Evolutionary conservation across 2,797 vertebrate genomes (phyloP).

Genomic region (Fistularia commersonii): DNA sequence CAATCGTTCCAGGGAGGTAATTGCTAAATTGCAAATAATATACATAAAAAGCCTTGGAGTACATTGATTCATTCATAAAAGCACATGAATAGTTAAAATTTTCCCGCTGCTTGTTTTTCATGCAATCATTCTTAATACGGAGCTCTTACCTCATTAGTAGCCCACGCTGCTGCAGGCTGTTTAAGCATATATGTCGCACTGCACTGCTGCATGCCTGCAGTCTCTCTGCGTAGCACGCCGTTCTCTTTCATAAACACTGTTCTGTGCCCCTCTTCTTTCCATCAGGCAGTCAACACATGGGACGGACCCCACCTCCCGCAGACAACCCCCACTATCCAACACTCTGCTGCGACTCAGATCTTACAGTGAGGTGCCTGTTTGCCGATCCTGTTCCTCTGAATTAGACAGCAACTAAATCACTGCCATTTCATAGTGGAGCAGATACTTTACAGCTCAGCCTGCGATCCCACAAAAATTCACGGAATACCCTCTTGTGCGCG

Average conservation of each 20-base stretch:
- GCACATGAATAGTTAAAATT: neutral
- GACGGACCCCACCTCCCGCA: conserved; percentile 67
- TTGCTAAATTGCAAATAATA: no score
- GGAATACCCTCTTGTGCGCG: neutral
- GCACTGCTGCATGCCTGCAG: conserved; percentile 60
- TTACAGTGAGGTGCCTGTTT: conserved; percentile 33
- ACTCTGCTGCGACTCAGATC: conserved; percentile 32
- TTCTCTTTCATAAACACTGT: conserved; percentile 55
- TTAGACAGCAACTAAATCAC: conserved; percentile 14
- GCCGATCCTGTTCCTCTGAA: conserved; percentile 13
- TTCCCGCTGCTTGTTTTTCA: conserved; percentile 2
- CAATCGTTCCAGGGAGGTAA: no score
- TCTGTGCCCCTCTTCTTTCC: conserved; percentile 59
- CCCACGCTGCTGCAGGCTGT: conserved; percentile 52
- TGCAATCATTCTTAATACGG: conserved; percentile 5
- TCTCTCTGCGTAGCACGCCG: conserved; percentile 47
- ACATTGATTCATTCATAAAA: neutral
- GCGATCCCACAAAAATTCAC: neutral
- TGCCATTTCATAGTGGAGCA: conserved; percentile 6
- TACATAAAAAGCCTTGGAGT: no score
- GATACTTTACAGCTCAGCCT: conserved; percentile 6
- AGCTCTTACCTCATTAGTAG: conserved; percentile 52
- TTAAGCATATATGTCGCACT: conserved; percentile 50
- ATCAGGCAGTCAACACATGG: conserved; percentile 58
- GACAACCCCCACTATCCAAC: conserved; percentile 40